A percentile compares a stretch with the other conserved stretches of the same genome.
Evolutionary conservation across 2,888 invertebrate genomes (phyloP).

Genomic region (Conistra vaccinii): DNA sequence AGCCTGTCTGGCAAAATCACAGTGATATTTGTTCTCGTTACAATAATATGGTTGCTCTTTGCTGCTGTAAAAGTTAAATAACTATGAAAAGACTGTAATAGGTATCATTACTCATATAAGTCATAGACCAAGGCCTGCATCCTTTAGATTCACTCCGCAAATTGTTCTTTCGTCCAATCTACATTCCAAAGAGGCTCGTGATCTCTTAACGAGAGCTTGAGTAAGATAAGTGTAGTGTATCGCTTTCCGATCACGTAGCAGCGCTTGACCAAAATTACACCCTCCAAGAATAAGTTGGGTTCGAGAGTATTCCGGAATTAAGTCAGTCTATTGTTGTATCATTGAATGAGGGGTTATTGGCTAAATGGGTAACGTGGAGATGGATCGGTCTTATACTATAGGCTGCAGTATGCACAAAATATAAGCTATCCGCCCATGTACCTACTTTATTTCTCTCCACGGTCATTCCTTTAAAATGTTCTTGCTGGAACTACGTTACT

Average conservation of each 20-base stretch:
- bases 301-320: slow-evolving; percentile 40
- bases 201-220: slow-evolving; percentile 47
- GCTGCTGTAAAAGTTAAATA: no score
- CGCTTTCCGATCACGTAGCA: slow-evolving; percentile 79
- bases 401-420: no score
- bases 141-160: slow-evolving; percentile 36
- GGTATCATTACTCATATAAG: background rate
- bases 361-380: background rate
- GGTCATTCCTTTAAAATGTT: no score
- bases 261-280: slow-evolving; percentile 74
- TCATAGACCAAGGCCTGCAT: slow-evolving; percentile 3
- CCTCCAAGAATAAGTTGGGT: slow-evolving; percentile 58
- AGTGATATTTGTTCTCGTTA: no score
- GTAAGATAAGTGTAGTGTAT: slow-evolving; percentile 65
- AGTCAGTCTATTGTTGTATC: slow-evolving; percentile 26
- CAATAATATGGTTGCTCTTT: no score
- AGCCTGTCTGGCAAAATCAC: no score
- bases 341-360: slow-evolving; percentile 11
- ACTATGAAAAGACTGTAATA: background rate
- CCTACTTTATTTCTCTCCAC: no score
- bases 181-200: slow-evolving; percentile 36
- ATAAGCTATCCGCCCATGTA: no score
- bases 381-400: background rate
- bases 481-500: no score
- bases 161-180: slow-evolving; percentile 42